phyloP scores from a whole-genome alignment of 1,140 invertebrate species.

The Acromyrmex heyeri region DNA sequence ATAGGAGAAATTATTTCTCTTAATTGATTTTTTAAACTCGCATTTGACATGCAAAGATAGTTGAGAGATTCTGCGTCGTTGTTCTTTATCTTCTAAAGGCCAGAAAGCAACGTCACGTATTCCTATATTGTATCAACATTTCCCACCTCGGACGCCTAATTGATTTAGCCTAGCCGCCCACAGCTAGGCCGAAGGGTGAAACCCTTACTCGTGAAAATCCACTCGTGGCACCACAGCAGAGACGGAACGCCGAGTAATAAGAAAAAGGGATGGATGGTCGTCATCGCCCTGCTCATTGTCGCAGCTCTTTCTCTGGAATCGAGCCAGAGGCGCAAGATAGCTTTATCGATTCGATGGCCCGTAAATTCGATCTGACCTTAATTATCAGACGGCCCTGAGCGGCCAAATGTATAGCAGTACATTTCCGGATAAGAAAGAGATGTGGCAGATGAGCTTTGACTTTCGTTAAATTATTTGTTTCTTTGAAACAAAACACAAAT shows the following conservation, averaged over 20 bases:
- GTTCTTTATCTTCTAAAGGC: constrained; percentile 43
- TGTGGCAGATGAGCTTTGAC: neutral
- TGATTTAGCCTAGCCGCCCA: constrained; percentile 79
- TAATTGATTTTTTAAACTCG: too few species aligned
- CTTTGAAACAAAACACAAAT: neutral
- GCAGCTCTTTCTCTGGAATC: constrained; percentile 27
- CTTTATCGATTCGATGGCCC: constrained; percentile 24
- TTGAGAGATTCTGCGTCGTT: constrained; percentile 6
- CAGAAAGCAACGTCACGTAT: constrained; percentile 72
- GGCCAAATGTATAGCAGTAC: constrained; percentile 15
- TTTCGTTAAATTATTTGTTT: neutral
- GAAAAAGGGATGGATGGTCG: constrained; percentile 12
- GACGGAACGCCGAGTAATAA: constrained; percentile 20
- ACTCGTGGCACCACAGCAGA: constrained; percentile 4
- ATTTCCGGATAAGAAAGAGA: neutral
- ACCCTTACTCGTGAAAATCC: constrained; percentile 54
- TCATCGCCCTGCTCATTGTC: constrained; percentile 17
- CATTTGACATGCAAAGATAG: neutral
- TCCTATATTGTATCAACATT: constrained; percentile 79
- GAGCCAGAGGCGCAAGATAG: constrained; percentile 30
- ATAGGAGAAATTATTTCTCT: too few species aligned
- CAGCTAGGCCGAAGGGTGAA: constrained; percentile 27
- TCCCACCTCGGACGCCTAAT: constrained; percentile 75
- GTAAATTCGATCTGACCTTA: constrained; percentile 46
- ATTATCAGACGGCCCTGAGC: neutral